A percentile compares a stretch with the other conserved stretches of the same genome.
Conservation (phyloP, 2,888 invertebrate species). For the Mactromeris polynyma region DNA sequence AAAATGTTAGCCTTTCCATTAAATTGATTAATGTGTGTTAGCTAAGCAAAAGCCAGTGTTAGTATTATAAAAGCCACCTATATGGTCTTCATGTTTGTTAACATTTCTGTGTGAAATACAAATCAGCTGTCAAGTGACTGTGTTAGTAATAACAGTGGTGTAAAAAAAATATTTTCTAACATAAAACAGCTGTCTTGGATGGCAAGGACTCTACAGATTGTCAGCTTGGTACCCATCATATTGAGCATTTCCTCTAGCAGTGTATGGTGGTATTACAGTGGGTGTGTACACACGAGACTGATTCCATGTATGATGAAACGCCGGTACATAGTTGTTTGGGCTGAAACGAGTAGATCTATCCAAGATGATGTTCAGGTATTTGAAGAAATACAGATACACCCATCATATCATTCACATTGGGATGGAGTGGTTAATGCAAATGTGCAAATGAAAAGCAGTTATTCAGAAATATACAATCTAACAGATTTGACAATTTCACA, state of each 20-base stretch:
- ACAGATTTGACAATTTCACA: background rate
- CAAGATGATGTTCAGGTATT: background rate
- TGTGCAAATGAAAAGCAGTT: conserved; percentile 15
- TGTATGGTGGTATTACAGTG: conserved; percentile 27
- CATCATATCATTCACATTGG: background rate
- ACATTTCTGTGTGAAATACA: background rate
- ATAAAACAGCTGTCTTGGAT: background rate
- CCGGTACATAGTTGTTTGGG: conserved; percentile 61
- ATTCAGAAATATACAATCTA: background rate
- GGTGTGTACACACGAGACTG: conserved; percentile 21
- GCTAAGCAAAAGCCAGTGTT: background rate
- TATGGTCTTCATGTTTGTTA: background rate
- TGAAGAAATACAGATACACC: background rate
- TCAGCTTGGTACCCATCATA: conserved; percentile 17
- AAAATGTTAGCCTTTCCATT: background rate
- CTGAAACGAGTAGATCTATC: conserved; percentile 46
- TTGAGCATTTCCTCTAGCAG: background rate
- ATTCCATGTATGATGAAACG: conserved; percentile 57
- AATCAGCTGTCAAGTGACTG: background rate
- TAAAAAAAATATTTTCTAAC: background rate
- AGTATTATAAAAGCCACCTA: background rate
- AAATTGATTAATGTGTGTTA: background rate
- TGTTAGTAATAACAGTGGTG: background rate
- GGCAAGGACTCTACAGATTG: background rate
- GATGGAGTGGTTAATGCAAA: background rate